Evolutionary conservation across 2,888 invertebrate species (phyloP).

Genomic region (Polydesmus complanatus): DNA sequence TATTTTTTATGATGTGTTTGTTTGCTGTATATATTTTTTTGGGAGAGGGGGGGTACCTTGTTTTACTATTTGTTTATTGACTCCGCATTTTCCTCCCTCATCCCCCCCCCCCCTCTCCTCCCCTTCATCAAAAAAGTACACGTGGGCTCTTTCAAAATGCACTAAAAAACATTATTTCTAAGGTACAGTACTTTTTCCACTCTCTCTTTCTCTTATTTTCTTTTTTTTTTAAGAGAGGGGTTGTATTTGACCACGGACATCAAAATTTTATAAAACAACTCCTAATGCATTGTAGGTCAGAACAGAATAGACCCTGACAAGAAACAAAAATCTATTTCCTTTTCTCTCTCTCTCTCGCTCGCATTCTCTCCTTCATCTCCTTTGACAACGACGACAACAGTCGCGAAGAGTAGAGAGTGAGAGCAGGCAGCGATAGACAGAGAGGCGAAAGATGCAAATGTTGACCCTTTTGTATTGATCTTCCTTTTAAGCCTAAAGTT

Average conservation of each 20-base stretch:
- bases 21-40: not conserved
- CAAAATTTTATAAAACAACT: not conserved
- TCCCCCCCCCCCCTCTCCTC: too few species aligned
- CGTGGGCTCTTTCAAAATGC: too few species aligned
- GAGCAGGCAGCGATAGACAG: not conserved
- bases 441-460: not conserved
- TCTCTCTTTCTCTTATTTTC: not conserved
- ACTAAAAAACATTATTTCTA: too few species aligned
- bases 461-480: not conserved
- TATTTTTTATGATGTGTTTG: not conserved
- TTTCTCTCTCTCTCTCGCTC: too few species aligned
- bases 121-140: too few species aligned
- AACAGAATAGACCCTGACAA: not conserved
- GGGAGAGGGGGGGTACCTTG: too few species aligned
- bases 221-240: not conserved
- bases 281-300: not conserved
- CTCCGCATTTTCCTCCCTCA: not conserved
- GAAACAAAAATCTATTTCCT: too few species aligned
- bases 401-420: not conserved
- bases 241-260: not conserved
- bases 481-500: not conserved
- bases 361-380: too few species aligned
- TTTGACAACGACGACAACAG: too few species aligned
- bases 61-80: not conserved
- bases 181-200: too few species aligned